These are phyloP conservation scores for Coboldia fuscipes DNA, from an alignment of 1,140 invertebrate species.

Conservation along the genomic window DNA sequence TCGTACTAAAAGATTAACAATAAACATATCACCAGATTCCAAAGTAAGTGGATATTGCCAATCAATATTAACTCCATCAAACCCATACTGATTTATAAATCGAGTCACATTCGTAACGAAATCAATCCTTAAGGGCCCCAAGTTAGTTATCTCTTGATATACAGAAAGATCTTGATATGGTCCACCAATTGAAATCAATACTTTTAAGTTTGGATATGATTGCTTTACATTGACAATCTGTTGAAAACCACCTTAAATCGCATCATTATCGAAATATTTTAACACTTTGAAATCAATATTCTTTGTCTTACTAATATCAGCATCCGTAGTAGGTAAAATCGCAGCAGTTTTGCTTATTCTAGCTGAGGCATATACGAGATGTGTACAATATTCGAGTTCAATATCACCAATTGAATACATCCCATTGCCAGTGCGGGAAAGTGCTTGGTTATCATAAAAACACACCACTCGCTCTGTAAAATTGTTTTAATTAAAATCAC, in stretches of 20 bases:
- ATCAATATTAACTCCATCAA: constrained; percentile 36
- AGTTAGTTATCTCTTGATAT: constrained; percentile 21
- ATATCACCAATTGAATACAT: constrained; percentile 23
- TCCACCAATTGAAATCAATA: constrained; percentile 35
- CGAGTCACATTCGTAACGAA: constrained; percentile 21
- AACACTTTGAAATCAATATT: no score
- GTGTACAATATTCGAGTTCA: constrained; percentile 30
- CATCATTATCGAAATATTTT: no score
- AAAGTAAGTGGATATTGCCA: constrained; percentile 32
- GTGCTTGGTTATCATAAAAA: constrained; percentile 28
- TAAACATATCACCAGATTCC: constrained; percentile 23
- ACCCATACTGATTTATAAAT: constrained; percentile 23
- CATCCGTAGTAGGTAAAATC: constrained; percentile 33
- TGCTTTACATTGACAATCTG: constrained; percentile 24
- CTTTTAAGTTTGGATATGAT: constrained; percentile 26
- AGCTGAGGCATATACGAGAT: constrained; percentile 34
- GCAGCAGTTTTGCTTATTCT: constrained; percentile 18
- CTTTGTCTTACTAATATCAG: no score
- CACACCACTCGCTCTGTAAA: no score
- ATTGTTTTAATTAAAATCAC: no score
- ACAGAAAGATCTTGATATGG: constrained; percentile 29
- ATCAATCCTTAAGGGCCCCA: constrained; percentile 8
- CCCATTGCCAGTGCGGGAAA: constrained; percentile 22
- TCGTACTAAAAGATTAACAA: background rate
- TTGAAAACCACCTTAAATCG: constrained; percentile 14